Evolutionary conservation across 1,140 invertebrate species (phyloP).

Genomic region (Orchesella cincta): DNA sequence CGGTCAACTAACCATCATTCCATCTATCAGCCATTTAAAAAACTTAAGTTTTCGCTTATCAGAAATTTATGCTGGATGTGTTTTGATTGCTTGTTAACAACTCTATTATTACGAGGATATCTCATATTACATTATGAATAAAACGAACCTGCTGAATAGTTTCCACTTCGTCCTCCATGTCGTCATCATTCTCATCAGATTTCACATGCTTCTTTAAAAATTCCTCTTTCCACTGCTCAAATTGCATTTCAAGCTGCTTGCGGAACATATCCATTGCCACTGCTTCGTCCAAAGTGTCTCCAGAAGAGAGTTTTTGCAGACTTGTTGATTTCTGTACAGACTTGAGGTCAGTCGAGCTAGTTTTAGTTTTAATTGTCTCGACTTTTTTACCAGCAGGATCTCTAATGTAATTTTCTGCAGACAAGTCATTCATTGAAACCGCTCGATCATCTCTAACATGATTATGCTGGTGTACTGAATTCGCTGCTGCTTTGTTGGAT

Average conservation of each 20-base stretch:
- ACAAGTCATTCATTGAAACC: slow-evolving; percentile 48
- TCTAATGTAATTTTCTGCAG: neutral
- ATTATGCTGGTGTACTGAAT: neutral
- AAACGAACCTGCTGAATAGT: no score
- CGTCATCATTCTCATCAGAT: no score
- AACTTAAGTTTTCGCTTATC: no score
- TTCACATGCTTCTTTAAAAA: slow-evolving; percentile 46
- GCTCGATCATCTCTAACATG: no score
- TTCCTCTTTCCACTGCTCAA: slow-evolving; percentile 50
- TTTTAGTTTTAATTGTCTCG: no score
- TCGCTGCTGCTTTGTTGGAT: neutral
- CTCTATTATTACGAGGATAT: no score
- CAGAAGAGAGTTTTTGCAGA: slow-evolving; percentile 30
- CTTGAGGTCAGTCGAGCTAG: neutral
- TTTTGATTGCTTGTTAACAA: no score
- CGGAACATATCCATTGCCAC: slow-evolving; percentile 36
- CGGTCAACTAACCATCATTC: no score
- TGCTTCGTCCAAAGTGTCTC: slow-evolving; percentile 30
- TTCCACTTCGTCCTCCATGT: no score
- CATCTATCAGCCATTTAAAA: no score
- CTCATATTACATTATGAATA: no score
- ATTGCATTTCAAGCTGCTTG: slow-evolving; percentile 44
- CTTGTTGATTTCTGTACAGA: slow-evolving; percentile 41
- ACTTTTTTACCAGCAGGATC: neutral
- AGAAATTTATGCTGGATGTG: no score